Evolutionary conservation across 2,797 vertebrate species (phyloP).

Genomic region (Melanotaenia pygmaea): DNA sequence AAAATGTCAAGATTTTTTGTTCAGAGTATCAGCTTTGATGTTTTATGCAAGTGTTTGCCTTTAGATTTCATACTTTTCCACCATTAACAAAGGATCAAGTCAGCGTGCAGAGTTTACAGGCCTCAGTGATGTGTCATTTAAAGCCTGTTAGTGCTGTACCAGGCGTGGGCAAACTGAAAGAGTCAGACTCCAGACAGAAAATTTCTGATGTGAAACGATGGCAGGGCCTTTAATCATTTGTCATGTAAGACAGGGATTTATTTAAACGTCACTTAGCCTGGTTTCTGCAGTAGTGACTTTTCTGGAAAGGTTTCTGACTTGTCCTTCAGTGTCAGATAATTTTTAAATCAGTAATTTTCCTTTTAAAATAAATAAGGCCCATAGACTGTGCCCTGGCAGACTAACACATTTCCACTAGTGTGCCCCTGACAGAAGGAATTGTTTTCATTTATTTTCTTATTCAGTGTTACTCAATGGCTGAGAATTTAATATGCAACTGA

Average conservation of each 20-base stretch:
- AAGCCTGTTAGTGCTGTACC: conserved; percentile 49
- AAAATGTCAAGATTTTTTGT: conserved; percentile 64
- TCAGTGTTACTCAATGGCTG: conserved; percentile 36
- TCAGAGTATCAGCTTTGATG: conserved; percentile 64
- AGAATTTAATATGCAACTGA: conserved; percentile 54
- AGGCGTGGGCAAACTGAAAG: conserved; percentile 44
- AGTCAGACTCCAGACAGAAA: conserved; percentile 43
- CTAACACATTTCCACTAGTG: conserved; percentile 58
- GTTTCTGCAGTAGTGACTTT: conserved; percentile 62
- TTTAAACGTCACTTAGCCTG: conserved; percentile 66
- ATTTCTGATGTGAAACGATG: conserved; percentile 62
- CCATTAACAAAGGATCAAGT: conserved; percentile 61
- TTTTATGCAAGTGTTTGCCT: conserved; percentile 69
- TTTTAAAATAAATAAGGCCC: conserved; percentile 73
- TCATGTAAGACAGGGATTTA: conserved; percentile 69
- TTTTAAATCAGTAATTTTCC: conserved; percentile 76
- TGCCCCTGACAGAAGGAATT: conserved; percentile 69
- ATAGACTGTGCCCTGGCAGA: conserved; percentile 69
- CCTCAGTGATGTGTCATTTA: conserved; percentile 55
- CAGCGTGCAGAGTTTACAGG: conserved; percentile 71
- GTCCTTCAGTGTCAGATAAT: conserved; percentile 62
- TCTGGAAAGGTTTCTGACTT: conserved; percentile 70
- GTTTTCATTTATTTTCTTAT: conserved; percentile 73
- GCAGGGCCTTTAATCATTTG: conserved; percentile 72
- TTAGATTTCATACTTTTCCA: conserved; percentile 64